Conservation (phyloP, 2,797 vertebrate genomes). For the Acanthornis magna region DNA sequence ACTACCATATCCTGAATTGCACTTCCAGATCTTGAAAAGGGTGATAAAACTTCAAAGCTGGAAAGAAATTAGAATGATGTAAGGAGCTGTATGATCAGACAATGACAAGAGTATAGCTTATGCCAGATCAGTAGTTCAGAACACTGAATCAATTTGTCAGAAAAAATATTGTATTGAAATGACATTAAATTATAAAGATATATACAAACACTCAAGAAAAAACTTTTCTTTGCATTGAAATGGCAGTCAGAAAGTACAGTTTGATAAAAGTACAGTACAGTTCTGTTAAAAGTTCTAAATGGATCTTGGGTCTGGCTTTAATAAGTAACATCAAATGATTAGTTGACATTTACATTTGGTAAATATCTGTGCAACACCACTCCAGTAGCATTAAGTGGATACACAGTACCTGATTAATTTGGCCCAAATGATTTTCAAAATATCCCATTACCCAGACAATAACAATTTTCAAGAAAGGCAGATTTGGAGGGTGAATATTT, state of each 20-base stretch:
- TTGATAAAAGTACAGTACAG: background rate
- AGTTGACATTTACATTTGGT: background rate
- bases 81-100: background rate
- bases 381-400: background rate
- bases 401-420: background rate
- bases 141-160: background rate
- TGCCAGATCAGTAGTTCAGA: background rate
- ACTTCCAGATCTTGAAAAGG: background rate
- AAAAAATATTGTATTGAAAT: background rate
- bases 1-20: background rate
- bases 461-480: background rate
- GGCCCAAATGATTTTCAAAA: background rate
- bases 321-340: background rate
- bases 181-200: background rate
- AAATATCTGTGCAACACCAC: background rate
- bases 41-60: background rate
- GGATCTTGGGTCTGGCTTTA: background rate
- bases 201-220: background rate
- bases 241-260: background rate
- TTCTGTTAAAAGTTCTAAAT: background rate
- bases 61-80: background rate
- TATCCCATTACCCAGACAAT: background rate
- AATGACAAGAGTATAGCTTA: background rate
- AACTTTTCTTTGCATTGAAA: background rate
- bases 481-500: background rate